phyloP scores from a whole-genome alignment of 2,888 invertebrate genomes.

The Amphimallon solstitiale region DNA sequence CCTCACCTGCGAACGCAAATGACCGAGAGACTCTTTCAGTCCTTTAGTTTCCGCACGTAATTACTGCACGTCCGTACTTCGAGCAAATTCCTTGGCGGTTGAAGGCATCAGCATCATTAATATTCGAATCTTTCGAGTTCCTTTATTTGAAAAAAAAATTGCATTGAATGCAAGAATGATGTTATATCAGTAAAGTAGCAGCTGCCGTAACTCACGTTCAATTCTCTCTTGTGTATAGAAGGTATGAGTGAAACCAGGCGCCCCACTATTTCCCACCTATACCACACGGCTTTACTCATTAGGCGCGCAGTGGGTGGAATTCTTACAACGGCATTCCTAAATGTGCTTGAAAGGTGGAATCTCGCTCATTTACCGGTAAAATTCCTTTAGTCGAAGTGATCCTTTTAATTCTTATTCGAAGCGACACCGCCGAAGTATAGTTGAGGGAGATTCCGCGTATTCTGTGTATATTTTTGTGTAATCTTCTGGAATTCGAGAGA shows the following conservation, averaged over 20 bases:
- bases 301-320: conserved; percentile 31
- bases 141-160: not conserved
- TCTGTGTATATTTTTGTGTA: conserved; percentile 22
- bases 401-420: conserved; percentile 2
- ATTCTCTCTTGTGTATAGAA: not conserved
- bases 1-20: not conserved
- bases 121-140: conserved; percentile 21
- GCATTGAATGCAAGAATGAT: conserved; percentile 14
- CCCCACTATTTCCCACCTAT: conserved; percentile 35
- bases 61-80: conserved; percentile 2
- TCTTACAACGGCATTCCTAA: conserved; percentile 31
- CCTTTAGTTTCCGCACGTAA: not conserved
- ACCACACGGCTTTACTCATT: conserved; percentile 23
- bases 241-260: conserved; percentile 17
- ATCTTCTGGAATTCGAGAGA: conserved; percentile 35
- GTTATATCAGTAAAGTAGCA: conserved; percentile 9
- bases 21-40: not conserved
- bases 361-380: conserved; percentile 29
- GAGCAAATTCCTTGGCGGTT: conserved; percentile 4
- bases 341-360: conserved; percentile 29
- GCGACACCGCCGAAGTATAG: conserved; percentile 5
- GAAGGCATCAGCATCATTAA: not conserved
- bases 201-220: conserved; percentile 9
- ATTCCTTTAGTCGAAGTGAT: conserved; percentile 26
- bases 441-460: conserved; percentile 28